Percentiles rank a stretch among this genome's conserved stretches.
Evolutionary conservation across 1,140 invertebrate species (phyloP).

Genomic region (Amyelois transitella): DNA sequence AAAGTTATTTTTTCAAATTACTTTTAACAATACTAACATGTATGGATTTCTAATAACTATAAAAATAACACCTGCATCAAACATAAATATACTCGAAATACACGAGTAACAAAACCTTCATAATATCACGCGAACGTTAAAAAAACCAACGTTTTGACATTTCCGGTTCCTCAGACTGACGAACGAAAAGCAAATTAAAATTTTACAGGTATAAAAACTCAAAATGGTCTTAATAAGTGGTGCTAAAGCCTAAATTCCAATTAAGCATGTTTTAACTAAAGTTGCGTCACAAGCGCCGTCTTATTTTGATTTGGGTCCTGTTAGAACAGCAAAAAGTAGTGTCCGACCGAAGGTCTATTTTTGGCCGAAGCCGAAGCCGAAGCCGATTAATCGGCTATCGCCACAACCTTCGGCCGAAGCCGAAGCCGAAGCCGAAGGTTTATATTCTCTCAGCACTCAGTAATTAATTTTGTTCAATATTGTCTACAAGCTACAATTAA

Average conservation of each 20-base stretch:
- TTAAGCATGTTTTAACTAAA: neutral
- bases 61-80: neutral
- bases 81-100: neutral
- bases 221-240: conserved; percentile 3
- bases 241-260: conserved; percentile 13
- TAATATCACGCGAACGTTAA: conserved; percentile 39
- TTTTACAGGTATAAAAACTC: neutral
- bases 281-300: conserved; percentile 13
- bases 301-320: conserved; percentile 36
- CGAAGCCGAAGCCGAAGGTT: too few species aligned
- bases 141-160: conserved; percentile 53
- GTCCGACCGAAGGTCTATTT: too few species aligned
- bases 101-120: neutral
- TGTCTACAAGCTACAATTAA: too few species aligned
- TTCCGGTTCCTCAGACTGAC: conserved; percentile 47
- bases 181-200: conserved; percentile 15
- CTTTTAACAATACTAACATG: neutral
- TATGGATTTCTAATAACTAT: neutral
- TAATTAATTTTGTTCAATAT: too few species aligned
- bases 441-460: too few species aligned
- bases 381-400: too few species aligned
- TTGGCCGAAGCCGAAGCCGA: too few species aligned
- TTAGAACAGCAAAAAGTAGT: conserved; percentile 25
- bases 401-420: too few species aligned
- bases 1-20: too few species aligned